Percentiles rank a stretch among this genome's conserved stretches.
Evolutionary conservation across 2,888 invertebrate genomes (phyloP).

Genomic region (Apodemia duryi): DNA sequence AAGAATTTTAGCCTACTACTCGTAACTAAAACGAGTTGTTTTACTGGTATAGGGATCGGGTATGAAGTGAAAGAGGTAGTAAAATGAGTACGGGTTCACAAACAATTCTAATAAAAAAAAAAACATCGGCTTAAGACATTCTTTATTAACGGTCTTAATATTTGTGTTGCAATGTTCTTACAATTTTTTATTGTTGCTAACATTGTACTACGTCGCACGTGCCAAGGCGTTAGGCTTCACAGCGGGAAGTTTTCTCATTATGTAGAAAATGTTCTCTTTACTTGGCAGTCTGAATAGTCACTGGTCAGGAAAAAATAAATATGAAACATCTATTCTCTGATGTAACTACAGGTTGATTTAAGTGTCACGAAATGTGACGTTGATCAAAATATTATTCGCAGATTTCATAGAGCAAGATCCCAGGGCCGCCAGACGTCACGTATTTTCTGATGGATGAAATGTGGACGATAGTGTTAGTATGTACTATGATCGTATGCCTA

Average conservation of each 20-base stretch:
- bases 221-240: conserved; percentile 3
- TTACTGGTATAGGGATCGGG: no score
- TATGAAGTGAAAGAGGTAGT: no score
- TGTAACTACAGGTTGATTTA: background rate
- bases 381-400: background rate
- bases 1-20: no score
- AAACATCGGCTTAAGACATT: no score
- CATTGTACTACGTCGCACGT: background rate
- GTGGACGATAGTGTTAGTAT: no score
- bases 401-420: background rate
- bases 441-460: no score
- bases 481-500: no score
- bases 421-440: no score
- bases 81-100: no score
- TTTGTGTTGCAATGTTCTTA: background rate
- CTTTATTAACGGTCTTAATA: no score
- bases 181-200: background rate
- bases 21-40: no score
- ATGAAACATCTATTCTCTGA: background rate
- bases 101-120: no score
- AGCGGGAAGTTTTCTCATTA: conserved; percentile 11
- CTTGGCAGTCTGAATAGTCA: background rate
- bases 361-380: background rate
- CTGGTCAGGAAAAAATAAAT: background rate
- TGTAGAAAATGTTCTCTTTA: background rate